These are phyloP conservation scores for Pollenia angustigena DNA, from an alignment of 2,888 invertebrate genomes.

Conservation along the genomic window DNA sequence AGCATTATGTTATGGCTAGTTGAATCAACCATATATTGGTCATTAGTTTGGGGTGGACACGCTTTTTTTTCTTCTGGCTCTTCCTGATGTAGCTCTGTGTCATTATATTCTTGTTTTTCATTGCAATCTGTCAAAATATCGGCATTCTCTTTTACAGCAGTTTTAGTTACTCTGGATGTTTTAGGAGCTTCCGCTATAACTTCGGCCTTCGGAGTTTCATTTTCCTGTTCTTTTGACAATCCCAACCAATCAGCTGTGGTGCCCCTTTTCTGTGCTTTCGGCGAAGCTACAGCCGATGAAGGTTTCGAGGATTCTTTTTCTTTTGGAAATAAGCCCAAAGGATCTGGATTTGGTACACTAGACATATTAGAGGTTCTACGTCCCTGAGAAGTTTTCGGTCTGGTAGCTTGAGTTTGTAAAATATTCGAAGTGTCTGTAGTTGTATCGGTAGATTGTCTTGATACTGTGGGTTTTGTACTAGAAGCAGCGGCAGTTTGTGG, in stretches of 20 bases:
- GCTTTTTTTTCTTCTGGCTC: not conserved
- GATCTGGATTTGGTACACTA: conserved; percentile 76
- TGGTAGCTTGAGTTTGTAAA: conserved; percentile 74
- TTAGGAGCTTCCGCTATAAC: conserved; percentile 71
- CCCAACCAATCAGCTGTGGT: conserved; percentile 83
- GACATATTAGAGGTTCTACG: conserved; percentile 81
- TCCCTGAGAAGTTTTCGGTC: conserved; percentile 82
- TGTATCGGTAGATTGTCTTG: conserved; percentile 83
- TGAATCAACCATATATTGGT: conserved; percentile 14
- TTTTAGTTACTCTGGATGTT: conserved; percentile 42
- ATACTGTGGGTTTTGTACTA: conserved; percentile 77
- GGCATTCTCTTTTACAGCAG: conserved; percentile 44
- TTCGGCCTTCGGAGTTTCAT: conserved; percentile 36
- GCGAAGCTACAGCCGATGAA: conserved; percentile 76
- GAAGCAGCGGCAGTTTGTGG: conserved; percentile 75
- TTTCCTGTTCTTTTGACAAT: conserved; percentile 77
- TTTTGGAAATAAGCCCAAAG: conserved; percentile 78
- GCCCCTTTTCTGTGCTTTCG: conserved; percentile 78
- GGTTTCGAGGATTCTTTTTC: conserved; percentile 76
- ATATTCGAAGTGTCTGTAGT: conserved; percentile 82
- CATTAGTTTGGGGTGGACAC: not conserved
- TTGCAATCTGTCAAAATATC: conserved; percentile 75
- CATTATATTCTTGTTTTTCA: conserved; percentile 35
- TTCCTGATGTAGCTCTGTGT: not conserved
- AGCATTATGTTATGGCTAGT: conserved; percentile 78